A percentile compares a stretch with the other conserved stretches of the same genome.
Evolutionary conservation across 1,140 invertebrate genomes (phyloP).

Genomic region (Panagrolaimus sp.): DNA sequence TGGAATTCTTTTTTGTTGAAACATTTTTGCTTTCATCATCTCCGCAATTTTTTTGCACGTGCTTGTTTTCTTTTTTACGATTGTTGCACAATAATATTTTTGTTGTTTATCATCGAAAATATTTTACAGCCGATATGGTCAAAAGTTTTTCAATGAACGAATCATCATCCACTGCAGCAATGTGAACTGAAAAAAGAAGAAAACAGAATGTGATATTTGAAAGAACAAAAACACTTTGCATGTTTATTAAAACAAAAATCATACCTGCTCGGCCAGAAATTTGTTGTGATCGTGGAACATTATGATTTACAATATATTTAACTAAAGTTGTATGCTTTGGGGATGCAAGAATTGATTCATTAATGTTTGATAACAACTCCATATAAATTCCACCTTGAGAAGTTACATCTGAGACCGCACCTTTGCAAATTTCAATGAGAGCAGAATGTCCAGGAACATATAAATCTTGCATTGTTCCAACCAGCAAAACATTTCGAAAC

Average conservation of each 20-base stretch:
- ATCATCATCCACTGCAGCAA: constrained; percentile 42
- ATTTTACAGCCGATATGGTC: constrained; percentile 32
- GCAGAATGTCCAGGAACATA: constrained; percentile 44
- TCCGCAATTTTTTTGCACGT: no score
- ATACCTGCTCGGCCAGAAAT: constrained; percentile 34
- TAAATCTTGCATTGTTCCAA: constrained; percentile 33
- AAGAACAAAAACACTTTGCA: background rate
- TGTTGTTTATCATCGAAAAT: constrained; percentile 20
- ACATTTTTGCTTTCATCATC: no score
- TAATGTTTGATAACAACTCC: constrained; percentile 31
- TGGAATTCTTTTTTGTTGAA: no score
- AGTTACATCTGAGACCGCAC: constrained; percentile 23
- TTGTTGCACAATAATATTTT: no score
- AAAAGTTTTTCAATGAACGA: constrained; percentile 39
- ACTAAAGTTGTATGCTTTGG: constrained; percentile 35
- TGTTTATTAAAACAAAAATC: background rate
- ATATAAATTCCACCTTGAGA: constrained; percentile 19
- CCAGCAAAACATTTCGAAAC: constrained; percentile 27
- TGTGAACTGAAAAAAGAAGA: constrained; percentile 33
- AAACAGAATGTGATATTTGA: background rate
- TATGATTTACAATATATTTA: constrained; percentile 39
- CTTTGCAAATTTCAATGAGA: constrained; percentile 39
- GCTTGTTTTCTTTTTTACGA: no score
- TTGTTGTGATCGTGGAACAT: constrained; percentile 32
- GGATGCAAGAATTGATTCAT: constrained; percentile 34